Evolutionary conservation across 2,888 invertebrate species (phyloP).

Genomic region (Sialis lutaria): DNA sequence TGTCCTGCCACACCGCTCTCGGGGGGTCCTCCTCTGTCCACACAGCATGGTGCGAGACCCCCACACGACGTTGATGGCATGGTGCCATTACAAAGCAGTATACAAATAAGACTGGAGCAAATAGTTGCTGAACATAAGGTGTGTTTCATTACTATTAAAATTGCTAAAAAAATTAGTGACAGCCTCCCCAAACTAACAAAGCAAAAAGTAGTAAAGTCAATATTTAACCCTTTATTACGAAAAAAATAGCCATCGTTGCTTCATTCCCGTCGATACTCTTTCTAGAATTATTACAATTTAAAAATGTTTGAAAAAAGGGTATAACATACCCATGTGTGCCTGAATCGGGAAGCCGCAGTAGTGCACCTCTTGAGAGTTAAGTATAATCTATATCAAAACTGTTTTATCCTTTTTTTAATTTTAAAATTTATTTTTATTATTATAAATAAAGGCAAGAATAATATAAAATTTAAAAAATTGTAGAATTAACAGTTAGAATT

Average conservation of each 20-base stretch:
- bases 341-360: too few species aligned
- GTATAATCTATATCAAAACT: too few species aligned
- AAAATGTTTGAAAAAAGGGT: too few species aligned
- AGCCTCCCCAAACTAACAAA: too few species aligned
- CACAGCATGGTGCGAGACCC: constrained; percentile 16
- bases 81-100: constrained; percentile 48
- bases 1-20: constrained; percentile 38
- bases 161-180: too few species aligned
- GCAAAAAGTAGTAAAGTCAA: too few species aligned
- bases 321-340: too few species aligned
- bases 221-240: too few species aligned
- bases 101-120: constrained; percentile 63
- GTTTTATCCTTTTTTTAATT: neutral
- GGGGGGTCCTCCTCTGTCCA: constrained; percentile 6
- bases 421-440: neutral
- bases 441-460: neutral
- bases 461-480: neutral
- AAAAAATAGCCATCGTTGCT: too few species aligned
- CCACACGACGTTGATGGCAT: constrained; percentile 58
- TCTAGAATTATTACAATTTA: too few species aligned
- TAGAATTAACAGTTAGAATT: neutral
- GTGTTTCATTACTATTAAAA: constrained; percentile 12
- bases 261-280: too few species aligned
- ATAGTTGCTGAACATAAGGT: constrained; percentile 70
- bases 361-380: too few species aligned